phyloP scores from a whole-genome alignment of 2,797 vertebrate genomes.

The Distichodus sexfasciatus region DNA sequence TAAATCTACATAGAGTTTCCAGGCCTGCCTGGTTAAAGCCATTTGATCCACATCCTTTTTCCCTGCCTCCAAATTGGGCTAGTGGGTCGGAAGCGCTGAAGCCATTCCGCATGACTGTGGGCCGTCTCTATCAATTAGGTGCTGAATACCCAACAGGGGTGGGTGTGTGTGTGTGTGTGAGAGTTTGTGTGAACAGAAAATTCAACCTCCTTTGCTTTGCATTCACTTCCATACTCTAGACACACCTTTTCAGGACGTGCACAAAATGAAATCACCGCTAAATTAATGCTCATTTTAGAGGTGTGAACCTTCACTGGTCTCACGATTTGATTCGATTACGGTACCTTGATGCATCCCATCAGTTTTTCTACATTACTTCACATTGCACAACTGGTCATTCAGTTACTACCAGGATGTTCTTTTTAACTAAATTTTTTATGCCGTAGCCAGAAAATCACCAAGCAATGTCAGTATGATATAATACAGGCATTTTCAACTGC shows the following conservation, averaged over 20 bases:
- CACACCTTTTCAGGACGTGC: background rate
- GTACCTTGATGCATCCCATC: no score
- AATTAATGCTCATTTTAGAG: no score
- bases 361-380: no score
- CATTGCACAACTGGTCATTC: no score
- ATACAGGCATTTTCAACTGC: no score
- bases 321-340: no score
- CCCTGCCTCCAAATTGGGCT: conserved; percentile 46
- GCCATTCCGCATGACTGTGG: conserved; percentile 43
- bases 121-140: conserved; percentile 43
- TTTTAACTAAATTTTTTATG: no score
- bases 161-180: conserved; percentile 1
- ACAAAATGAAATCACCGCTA: background rate
- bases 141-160: conserved; percentile 16
- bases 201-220: conserved; percentile 9
- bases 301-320: no score
- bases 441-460: no score
- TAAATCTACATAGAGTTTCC: conserved; percentile 60
- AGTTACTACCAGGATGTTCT: no score
- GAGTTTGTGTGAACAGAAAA: background rate
- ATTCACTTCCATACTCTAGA: background rate
- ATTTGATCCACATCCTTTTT: conserved; percentile 55
- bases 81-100: conserved; percentile 59
- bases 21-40: conserved; percentile 69
- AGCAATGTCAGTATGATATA: no score